These are phyloP conservation scores for Drosophila triauraria DNA, from an alignment of 1,140 invertebrate species.

Conservation along the genomic window DNA sequence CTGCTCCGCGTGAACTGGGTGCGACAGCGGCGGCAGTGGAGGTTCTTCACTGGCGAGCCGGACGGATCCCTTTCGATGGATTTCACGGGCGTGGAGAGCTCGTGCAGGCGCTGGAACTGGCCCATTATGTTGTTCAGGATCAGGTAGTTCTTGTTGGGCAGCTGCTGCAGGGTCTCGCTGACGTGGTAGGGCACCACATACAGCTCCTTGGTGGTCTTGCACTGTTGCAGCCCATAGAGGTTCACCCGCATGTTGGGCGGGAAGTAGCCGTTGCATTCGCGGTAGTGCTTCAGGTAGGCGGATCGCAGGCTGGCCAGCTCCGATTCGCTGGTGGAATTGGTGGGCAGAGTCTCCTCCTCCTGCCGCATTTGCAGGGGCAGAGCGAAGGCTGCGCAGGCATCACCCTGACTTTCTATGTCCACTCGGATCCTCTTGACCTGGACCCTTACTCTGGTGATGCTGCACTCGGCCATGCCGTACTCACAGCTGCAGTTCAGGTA, in stretches of 20 bases:
- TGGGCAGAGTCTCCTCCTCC: conserved; percentile 15
- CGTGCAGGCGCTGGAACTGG: conserved; percentile 61
- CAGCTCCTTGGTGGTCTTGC: conserved; percentile 63
- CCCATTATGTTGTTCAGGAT: conserved; percentile 64
- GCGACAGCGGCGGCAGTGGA: conserved; percentile 54
- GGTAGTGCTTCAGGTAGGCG: conserved; percentile 60
- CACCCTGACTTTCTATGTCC: conserved; percentile 23
- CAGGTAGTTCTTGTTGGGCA: conserved; percentile 65
- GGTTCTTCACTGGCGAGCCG: conserved; percentile 4
- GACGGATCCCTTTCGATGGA: conserved; percentile 4
- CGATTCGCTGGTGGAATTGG: conserved; percentile 26
- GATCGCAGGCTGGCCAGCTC: conserved; percentile 47
- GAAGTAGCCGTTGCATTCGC: conserved; percentile 64
- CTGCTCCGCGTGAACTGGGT: conserved; percentile 41
- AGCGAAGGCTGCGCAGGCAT: neutral
- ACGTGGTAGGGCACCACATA: conserved; percentile 68
- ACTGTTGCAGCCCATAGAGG: conserved; percentile 67
- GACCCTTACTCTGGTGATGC: conserved; percentile 52
- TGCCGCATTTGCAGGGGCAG: conserved; percentile 47
- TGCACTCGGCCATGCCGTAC: conserved; percentile 51
- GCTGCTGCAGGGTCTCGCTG: conserved; percentile 58
- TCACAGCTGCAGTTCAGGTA: conserved; percentile 50
- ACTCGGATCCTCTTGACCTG: conserved; percentile 38
- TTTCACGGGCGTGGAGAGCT: conserved; percentile 34
- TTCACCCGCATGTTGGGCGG: conserved; percentile 64